Evolutionary conservation across 2,113 vertebrate genomes (phyloP), one percentile per base, ranked within the genome.

Genomic region (Corythornis madagascariensis): DNA sequence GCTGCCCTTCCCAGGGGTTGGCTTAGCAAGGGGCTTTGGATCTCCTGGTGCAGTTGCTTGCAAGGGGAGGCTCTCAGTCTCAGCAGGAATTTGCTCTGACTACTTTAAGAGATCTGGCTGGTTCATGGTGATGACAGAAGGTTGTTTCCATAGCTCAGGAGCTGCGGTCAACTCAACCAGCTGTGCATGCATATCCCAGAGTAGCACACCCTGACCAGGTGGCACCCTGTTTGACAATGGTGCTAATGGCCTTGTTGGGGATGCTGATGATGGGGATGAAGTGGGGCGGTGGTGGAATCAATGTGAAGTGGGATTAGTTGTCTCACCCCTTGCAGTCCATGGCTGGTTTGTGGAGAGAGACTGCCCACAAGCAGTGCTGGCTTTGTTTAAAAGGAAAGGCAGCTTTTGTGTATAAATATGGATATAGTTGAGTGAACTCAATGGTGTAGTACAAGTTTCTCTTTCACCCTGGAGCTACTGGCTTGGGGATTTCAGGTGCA

Each of bases 291-390:
- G 16, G 16, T 33, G 59, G 47, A 15, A 19, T 42, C 24, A 59
- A 29, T 7, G 8, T 18, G 25, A 50, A 43, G 24, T 77, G 53
- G 64, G 22, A 13, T 40, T 53, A 31, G 17, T 50, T 12, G 1
- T 64, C 40, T 40, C 1, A 0, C 6, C 11, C 9, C 69, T 67
- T 0, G 0, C 11, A 16, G 35, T 5, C 21, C 52, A 31, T 2
- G 0, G 4, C 19, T 43, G 24, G 11, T 57, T 61, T 7, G 7
- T 50, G 59, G 29, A 57, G 60, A 70, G 45, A 43, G 48, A n/a
- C 48, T 6, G 6, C 25, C 16, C 6, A 28, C 52, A 40, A 50
- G 60, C 26, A 77, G 42, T 4, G 0, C 47, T 63, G 76, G 8
- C 50, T 71, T 47, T 40, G 5, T 33, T 56, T 7, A 9, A 33